phyloP scores from a whole-genome alignment of 2,797 vertebrate genomes.

The Chloroceryle amazona region DNA sequence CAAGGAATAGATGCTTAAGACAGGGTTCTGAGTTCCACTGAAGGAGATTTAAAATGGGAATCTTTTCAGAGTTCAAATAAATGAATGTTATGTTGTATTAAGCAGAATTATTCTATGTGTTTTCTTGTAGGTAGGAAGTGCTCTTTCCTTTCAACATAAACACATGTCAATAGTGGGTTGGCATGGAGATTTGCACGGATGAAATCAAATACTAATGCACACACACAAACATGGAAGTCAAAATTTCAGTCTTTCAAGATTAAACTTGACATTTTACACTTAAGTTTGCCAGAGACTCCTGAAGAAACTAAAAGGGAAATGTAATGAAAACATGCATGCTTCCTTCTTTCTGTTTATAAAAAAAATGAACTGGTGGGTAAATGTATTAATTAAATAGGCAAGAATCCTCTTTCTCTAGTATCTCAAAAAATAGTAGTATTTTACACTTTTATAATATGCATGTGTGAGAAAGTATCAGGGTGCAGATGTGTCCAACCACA shows the following conservation, averaged over 20 bases:
- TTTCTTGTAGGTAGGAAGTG: background rate
- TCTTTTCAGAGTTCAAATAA: background rate
- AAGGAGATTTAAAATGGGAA: background rate
- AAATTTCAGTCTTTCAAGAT: background rate
- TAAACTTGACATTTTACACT: background rate
- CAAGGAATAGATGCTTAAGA: background rate
- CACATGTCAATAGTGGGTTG: accelerated
- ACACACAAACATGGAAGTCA: background rate
- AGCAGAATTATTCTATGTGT: background rate
- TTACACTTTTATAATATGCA: background rate
- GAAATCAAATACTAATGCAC: background rate
- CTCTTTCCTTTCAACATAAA: background rate
- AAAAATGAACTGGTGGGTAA: background rate
- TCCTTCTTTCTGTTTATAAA: background rate
- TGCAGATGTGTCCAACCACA: background rate
- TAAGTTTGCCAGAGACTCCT: background rate
- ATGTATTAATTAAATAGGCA: background rate
- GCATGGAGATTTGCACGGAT: background rate
- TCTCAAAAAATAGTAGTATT: background rate
- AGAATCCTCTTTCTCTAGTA: background rate
- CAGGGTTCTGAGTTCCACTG: background rate
- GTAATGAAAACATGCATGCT: background rate
- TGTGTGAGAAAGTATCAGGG: background rate
- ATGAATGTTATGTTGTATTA: background rate
- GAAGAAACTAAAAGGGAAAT: background rate